Percentiles rank a stretch among this genome's conserved stretches.
Evolutionary conservation across 2,797 vertebrate genomes (phyloP).

Genomic region (Amazona finschi): DNA sequence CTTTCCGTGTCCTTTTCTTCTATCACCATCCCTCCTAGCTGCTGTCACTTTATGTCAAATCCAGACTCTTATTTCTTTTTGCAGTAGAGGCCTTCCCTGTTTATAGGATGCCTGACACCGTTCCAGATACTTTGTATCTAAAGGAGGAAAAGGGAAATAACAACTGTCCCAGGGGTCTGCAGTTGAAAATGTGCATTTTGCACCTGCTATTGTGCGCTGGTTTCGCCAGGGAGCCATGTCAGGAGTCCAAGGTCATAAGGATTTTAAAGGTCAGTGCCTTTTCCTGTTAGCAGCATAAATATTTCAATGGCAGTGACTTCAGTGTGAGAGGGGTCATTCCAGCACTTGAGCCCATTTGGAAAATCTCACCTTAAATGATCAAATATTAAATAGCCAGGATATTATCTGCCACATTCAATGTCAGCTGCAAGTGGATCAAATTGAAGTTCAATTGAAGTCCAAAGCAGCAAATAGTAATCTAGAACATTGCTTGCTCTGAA

Average conservation of each 20-base stretch:
- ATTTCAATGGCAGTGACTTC: background rate
- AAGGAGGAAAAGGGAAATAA: background rate
- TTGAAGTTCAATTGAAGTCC: conserved; percentile 6
- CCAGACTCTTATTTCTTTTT: background rate
- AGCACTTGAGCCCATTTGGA: background rate
- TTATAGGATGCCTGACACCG: background rate
- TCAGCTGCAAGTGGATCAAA: conserved; percentile 13
- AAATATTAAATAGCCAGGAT: conserved; percentile 22
- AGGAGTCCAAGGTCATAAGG: background rate
- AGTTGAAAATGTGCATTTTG: background rate
- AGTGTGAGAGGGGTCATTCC: background rate
- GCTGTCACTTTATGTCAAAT: background rate
- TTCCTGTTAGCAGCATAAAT: background rate
- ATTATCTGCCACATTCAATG: background rate
- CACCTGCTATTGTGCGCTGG: background rate
- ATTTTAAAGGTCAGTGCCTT: background rate
- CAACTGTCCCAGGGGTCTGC: background rate
- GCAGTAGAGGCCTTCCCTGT: background rate
- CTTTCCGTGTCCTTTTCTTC: background rate
- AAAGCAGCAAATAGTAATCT: conserved; percentile 38
- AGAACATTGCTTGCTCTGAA: background rate
- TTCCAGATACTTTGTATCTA: background rate
- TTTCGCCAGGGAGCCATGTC: background rate
- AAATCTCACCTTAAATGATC: conserved; percentile 44
- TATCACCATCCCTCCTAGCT: background rate